These are phyloP conservation scores for Melinopterus prodromus DNA, from an alignment of 2,888 invertebrate species.

Conservation along the genomic window DNA sequence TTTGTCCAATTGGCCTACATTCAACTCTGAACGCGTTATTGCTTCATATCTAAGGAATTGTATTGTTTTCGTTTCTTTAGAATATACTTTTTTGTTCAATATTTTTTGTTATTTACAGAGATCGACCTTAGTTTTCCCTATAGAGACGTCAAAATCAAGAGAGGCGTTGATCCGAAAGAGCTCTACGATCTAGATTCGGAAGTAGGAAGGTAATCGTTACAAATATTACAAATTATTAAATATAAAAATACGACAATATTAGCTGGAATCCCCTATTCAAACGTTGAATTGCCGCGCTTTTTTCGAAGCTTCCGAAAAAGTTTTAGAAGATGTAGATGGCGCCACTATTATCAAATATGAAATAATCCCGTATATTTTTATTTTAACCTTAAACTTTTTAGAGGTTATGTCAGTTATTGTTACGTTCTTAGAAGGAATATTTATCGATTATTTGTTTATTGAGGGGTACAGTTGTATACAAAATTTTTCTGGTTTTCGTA, in stretches of 20 bases:
- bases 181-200: slow-evolving; percentile 88
- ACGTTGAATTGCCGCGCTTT: too few species aligned
- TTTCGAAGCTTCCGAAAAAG: too few species aligned
- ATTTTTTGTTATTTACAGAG: slow-evolving; percentile 67
- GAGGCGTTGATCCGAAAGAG: slow-evolving; percentile 85
- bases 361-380: too few species aligned
- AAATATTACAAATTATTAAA: slow-evolving; percentile 41
- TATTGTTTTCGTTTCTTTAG: neutral
- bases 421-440: too few species aligned
- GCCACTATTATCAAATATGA: too few species aligned
- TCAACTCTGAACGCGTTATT: slow-evolving; percentile 30
- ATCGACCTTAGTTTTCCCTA: slow-evolving; percentile 88
- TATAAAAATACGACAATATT: neutral
- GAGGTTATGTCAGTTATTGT: too few species aligned
- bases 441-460: too few species aligned
- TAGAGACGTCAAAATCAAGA: slow-evolving; percentile 85
- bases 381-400: too few species aligned
- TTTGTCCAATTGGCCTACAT: slow-evolving; percentile 38
- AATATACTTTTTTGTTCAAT: neutral
- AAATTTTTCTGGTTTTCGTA: too few species aligned
- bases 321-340: too few species aligned
- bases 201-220: slow-evolving; percentile 82
- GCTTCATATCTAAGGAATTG: neutral
- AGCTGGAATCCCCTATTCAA: too few species aligned
- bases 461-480: too few species aligned